Conservation (phyloP, 1,140 invertebrate species). For the Parapsyche elsis region DNA sequence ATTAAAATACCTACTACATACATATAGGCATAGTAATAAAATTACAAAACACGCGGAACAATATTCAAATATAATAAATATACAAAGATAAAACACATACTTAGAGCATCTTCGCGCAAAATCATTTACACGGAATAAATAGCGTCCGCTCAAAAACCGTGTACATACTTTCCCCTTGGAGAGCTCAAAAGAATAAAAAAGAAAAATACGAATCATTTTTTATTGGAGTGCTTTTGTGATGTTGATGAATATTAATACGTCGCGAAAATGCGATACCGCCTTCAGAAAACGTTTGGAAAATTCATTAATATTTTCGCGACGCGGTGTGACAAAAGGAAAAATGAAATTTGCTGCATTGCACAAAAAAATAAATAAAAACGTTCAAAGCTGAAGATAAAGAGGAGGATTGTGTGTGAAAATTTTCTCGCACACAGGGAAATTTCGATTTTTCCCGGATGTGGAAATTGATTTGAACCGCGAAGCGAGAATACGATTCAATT, state of each 20-base stretch:
- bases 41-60: not conserved
- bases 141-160: not conserved
- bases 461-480: too few relatives aligned
- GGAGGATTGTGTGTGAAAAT: not conserved
- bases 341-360: not conserved
- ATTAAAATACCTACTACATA: too few relatives aligned
- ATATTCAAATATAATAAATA: not conserved
- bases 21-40: too few relatives aligned
- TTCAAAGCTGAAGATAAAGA: constrained; percentile 7
- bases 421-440: not conserved
- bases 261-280: constrained; percentile 1
- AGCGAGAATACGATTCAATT: too few relatives aligned
- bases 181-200: not conserved
- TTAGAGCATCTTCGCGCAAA: constrained; percentile 28
- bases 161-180: too few relatives aligned
- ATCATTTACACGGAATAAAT: constrained; percentile 18
- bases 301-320: constrained; percentile 14
- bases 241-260: constrained; percentile 35
- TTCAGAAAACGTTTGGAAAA: constrained; percentile 13
- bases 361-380: not conserved
- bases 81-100: too few relatives aligned
- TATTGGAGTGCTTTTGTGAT: constrained; percentile 30
- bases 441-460: not conserved
- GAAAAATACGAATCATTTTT: constrained; percentile 16
- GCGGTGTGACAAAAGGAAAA: not conserved